Percentiles rank a stretch among this genome's conserved stretches.
Conservation (phyloP, 2,888 invertebrate genomes). For the Meta bourneti region DNA sequence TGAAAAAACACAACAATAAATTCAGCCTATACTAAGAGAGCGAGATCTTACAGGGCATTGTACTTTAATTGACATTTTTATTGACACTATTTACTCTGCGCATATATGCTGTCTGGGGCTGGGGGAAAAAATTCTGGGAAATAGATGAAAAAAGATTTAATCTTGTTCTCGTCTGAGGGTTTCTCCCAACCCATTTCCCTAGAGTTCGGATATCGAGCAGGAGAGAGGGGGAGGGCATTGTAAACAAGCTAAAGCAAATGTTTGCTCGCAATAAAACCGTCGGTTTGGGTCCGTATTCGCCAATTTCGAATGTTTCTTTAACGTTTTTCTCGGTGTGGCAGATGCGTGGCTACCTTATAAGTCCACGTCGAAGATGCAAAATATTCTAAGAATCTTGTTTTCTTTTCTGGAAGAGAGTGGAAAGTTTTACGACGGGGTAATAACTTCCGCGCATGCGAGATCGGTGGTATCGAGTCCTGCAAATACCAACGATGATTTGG, state of each 20-base stretch:
- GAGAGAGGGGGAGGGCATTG: slow-evolving; percentile 22
- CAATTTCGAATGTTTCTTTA: slow-evolving; percentile 68
- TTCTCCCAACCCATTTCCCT: slow-evolving; percentile 38
- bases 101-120: not conserved
- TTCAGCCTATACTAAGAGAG: not conserved
- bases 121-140: not conserved
- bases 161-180: slow-evolving; percentile 32
- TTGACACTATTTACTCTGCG: slow-evolving; percentile 36
- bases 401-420: not conserved
- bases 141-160: slow-evolving; percentile 21
- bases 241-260: slow-evolving; percentile 71
- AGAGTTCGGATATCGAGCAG: slow-evolving; percentile 12
- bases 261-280: slow-evolving; percentile 62
- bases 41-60: not conserved
- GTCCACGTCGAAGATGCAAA: slow-evolving; percentile 22
- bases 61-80: slow-evolving; percentile 52
- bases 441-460: not conserved
- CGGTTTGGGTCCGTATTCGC: slow-evolving; percentile 36
- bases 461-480: not conserved
- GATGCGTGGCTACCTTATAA: slow-evolving; percentile 1
- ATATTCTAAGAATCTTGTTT: slow-evolving; percentile 28
- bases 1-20: not conserved
- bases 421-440: not conserved
- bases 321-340: slow-evolving; percentile 26
- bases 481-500: not conserved